Evolutionary conservation across 2,797 vertebrate genomes (phyloP).

Genomic region (Pelodytes ibericus): DNA sequence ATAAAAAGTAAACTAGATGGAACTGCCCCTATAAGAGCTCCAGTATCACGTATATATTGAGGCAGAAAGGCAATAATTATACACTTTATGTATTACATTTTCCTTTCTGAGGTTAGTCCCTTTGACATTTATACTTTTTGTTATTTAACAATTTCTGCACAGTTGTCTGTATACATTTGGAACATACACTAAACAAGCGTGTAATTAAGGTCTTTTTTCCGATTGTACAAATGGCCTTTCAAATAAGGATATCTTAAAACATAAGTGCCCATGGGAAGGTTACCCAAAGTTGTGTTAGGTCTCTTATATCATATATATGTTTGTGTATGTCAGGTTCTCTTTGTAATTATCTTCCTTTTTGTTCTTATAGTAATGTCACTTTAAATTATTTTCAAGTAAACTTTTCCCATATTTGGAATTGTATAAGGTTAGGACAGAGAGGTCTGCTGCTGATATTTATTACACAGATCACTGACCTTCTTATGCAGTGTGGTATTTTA

Average conservation of each 20-base stretch:
- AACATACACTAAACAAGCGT: neutral
- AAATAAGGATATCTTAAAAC: constrained; percentile 10
- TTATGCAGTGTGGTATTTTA: constrained; percentile 37
- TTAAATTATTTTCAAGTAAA: constrained; percentile 42
- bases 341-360: constrained; percentile 42
- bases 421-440: constrained; percentile 19
- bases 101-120: no score
- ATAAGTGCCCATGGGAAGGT: constrained; percentile 27
- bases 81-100: no score
- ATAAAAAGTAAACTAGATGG: neutral
- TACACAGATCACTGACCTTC: constrained; percentile 43
- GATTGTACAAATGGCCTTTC: constrained; percentile 7
- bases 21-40: no score
- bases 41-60: no score
- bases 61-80: no score
- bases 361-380: constrained; percentile 44
- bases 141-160: no score
- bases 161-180: no score
- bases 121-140: no score
- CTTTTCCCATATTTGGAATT: constrained; percentile 45
- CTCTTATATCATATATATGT: constrained; percentile 14
- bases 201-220: constrained; percentile 14
- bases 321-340: constrained; percentile 25
- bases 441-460: constrained; percentile 44
- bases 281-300: constrained; percentile 10